These are phyloP conservation scores for Pediacus dermestoides DNA, from an alignment of 2,888 invertebrate species.

Conservation along the genomic window DNA sequence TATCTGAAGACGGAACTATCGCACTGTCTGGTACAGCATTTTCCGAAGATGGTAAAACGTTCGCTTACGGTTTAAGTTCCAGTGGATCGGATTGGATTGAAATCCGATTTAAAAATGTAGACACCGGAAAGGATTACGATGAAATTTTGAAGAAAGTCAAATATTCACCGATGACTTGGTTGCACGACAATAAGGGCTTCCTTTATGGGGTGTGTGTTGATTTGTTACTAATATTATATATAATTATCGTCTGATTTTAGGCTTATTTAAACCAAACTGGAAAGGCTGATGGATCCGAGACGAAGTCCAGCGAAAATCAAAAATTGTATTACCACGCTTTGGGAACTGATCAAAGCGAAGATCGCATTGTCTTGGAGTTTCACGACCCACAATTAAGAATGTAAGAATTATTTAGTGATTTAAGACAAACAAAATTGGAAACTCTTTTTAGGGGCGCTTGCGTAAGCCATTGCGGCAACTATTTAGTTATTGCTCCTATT, in stretches of 20 bases:
- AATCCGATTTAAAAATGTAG: slow-evolving; percentile 76
- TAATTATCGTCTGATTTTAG: slow-evolving; percentile 51
- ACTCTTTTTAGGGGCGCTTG: slow-evolving; percentile 71
- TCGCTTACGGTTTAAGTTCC: slow-evolving; percentile 88
- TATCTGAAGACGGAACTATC: slow-evolving; percentile 89
- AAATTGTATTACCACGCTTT: slow-evolving; percentile 90
- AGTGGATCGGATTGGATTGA: slow-evolving; percentile 97
- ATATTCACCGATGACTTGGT: slow-evolving; percentile 90
- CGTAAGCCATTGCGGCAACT: slow-evolving; percentile 89
- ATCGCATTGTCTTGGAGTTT: slow-evolving; percentile 85
- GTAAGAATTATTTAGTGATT: slow-evolving; percentile 54
- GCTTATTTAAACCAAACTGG: slow-evolving; percentile 74
- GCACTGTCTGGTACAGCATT: slow-evolving; percentile 73
- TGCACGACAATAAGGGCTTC: slow-evolving; percentile 89
- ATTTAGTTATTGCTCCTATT: slow-evolving; percentile 77
- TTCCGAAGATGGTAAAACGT: slow-evolving; percentile 84
- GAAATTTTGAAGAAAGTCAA: slow-evolving; percentile 91
- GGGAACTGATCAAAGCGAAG: slow-evolving; percentile 80
- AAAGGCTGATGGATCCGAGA: slow-evolving; percentile 90
- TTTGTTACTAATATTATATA: too few relatives aligned
- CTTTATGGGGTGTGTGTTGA: slow-evolving; percentile 81
- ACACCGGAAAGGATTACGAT: slow-evolving; percentile 77
- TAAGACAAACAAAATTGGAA: too few relatives aligned
- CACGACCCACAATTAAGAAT: slow-evolving; percentile 90
- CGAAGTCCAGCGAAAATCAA: slow-evolving; percentile 81